Conservation (phyloP, 2,113 vertebrate species). For the Macquaria australasica region DNA sequence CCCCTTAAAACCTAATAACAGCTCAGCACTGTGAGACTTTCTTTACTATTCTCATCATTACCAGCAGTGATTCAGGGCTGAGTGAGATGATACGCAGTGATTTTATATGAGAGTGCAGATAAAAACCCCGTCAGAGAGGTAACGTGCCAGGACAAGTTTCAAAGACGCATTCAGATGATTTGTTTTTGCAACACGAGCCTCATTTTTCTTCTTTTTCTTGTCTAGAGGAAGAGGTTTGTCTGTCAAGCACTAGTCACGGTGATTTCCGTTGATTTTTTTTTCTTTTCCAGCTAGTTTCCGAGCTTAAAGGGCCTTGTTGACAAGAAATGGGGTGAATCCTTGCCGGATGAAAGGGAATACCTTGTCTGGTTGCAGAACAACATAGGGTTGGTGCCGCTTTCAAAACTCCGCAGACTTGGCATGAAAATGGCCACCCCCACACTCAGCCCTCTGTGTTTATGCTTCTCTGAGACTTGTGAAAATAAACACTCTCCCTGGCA, state of each 20-base stretch:
- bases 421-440: slow-evolving; percentile 55
- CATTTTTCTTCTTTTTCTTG: slow-evolving; percentile 45
- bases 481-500: slow-evolving; percentile 79
- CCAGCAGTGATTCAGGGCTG: slow-evolving; percentile 27
- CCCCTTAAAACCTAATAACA: neutral
- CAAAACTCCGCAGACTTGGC: slow-evolving; percentile 67
- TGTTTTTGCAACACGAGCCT: slow-evolving; percentile 70
- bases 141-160: slow-evolving; percentile 60
- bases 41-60: slow-evolving; percentile 13
- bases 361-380: slow-evolving; percentile 63
- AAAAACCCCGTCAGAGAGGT: neutral
- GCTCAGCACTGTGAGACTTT: slow-evolving; percentile 6
- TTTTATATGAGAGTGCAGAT: slow-evolving; percentile 27
- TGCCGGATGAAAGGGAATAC: slow-evolving; percentile 73
- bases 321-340: slow-evolving; percentile 78
- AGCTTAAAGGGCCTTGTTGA: slow-evolving; percentile 74
- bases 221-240: slow-evolving; percentile 60
- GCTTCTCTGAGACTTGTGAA: slow-evolving; percentile 72
- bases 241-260: slow-evolving; percentile 68
- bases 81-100: slow-evolving; percentile 8
- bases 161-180: slow-evolving; percentile 45
- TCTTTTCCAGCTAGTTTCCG: slow-evolving; percentile 53
- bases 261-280: slow-evolving; percentile 58
- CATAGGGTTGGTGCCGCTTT: slow-evolving; percentile 52
- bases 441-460: slow-evolving; percentile 72